These are phyloP conservation scores for Acrobasis consociella DNA, from an alignment of 2,888 invertebrate species.

Conservation along the genomic window DNA sequence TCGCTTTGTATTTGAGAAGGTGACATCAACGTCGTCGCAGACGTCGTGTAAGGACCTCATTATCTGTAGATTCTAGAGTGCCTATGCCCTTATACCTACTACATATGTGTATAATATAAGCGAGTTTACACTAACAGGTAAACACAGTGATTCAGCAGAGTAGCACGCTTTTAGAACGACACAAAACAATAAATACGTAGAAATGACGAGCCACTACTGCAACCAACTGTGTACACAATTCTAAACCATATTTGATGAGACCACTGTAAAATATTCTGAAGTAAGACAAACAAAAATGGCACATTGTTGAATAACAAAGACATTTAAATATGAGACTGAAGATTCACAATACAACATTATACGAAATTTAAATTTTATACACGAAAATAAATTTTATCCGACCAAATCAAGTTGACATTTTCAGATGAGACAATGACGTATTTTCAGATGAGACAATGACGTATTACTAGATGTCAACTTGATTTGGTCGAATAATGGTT, in stretches of 20 bases:
- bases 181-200: conserved; percentile 28
- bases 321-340: conserved; percentile 1
- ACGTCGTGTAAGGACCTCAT: conserved; percentile 33
- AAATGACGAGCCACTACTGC: conserved; percentile 38
- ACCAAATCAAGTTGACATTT: too few species aligned
- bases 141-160: conserved; percentile 68
- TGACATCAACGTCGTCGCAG: conserved; percentile 46
- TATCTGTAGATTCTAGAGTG: conserved; percentile 37
- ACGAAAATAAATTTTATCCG: too few species aligned
- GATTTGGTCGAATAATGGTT: too few species aligned
- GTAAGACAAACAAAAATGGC: background rate
- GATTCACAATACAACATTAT: background rate
- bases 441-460: too few species aligned
- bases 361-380: background rate
- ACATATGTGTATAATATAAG: conserved; percentile 32
- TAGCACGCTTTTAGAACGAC: conserved; percentile 49
- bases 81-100: background rate
- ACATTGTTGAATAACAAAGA: conserved; percentile 1
- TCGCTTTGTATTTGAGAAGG: conserved; percentile 35
- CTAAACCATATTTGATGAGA: conserved; percentile 28
- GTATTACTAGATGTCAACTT: too few species aligned
- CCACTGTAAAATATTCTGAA: conserved; percentile 16
- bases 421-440: too few species aligned
- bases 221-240: conserved; percentile 62
- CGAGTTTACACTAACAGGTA: conserved; percentile 46